These are phyloP conservation scores for Holothuria scabra DNA, from an alignment of 53 echinoderm and acorn worm genomes.

Conservation along the genomic window DNA sequence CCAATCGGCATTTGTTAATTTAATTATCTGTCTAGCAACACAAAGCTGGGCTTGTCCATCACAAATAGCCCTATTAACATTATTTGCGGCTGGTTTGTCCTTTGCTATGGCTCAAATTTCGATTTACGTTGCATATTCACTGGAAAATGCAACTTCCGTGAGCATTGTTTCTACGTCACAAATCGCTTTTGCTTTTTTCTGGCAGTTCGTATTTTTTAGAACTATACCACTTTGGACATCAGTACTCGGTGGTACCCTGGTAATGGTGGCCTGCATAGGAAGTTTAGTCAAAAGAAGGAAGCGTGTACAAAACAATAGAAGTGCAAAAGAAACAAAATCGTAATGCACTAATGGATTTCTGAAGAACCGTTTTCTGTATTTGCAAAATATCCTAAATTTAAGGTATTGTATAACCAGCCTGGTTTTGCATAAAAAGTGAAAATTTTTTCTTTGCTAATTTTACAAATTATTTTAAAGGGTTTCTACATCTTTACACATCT, in stretches of 20 bases:
- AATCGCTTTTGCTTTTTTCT: background rate
- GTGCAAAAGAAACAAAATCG: too few relatives aligned
- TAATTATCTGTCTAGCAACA: background rate
- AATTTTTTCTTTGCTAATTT: too few relatives aligned
- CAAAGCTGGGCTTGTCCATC: background rate
- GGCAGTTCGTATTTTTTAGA: background rate
- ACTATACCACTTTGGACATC: background rate
- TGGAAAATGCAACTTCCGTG: background rate
- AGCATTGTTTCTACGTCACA: background rate
- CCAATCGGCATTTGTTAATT: background rate
- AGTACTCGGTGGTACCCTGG: background rate
- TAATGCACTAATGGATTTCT: too few relatives aligned
- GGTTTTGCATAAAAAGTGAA: too few relatives aligned
- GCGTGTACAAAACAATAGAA: too few relatives aligned
- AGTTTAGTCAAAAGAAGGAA: too few relatives aligned
- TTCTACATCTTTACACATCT: too few relatives aligned
- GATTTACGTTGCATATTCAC: background rate
- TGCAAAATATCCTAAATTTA: too few relatives aligned
- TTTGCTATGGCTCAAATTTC: background rate
- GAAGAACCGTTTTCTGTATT: too few relatives aligned
- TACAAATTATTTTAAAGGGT: too few relatives aligned
- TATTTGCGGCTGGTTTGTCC: background rate
- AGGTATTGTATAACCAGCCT: too few relatives aligned
- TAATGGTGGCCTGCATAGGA: slow-evolving; percentile 9
- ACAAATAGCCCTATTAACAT: background rate